phyloP scores from a whole-genome alignment of 2,113 vertebrate species.

The Crotalus horridus region DNA sequence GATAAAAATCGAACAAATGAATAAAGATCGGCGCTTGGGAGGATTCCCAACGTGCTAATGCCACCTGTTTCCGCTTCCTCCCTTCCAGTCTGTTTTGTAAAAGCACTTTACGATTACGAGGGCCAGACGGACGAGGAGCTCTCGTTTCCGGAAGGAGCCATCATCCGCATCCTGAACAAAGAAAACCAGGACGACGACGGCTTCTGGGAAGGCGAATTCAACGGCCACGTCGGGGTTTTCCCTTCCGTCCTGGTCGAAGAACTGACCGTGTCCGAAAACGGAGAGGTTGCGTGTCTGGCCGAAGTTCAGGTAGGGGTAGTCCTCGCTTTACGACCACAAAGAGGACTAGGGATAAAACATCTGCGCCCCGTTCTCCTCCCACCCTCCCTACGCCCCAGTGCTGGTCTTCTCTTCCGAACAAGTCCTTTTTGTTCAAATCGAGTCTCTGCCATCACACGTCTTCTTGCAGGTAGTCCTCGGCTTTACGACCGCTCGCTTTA shows the following conservation, averaged over 20 bases:
- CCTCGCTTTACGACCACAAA: no score
- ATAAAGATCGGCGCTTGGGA: no score
- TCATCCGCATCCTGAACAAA: conserved; percentile 94
- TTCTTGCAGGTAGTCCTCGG: no score
- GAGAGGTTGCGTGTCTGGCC: conserved; percentile 75
- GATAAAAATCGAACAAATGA: no score
- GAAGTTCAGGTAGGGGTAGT: conserved; percentile 65
- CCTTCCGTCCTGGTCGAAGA: conserved; percentile 95
- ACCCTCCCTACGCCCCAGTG: neutral
- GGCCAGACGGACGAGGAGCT: conserved; percentile 95
- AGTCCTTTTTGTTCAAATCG: no score
- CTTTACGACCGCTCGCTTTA: no score
- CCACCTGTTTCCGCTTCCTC: neutral
- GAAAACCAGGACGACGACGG: conserved; percentile 96
- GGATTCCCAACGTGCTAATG: neutral
- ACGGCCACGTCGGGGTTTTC: conserved; percentile 87
- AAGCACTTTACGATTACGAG: conserved; percentile 98
- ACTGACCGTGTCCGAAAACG: conserved; percentile 81
- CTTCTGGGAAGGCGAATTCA: conserved; percentile 98
- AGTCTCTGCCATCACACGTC: no score
- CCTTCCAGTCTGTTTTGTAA: conserved; percentile 84
- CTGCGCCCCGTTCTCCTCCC: no score
- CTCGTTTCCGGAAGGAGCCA: conserved; percentile 91
- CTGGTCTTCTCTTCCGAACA: neutral
- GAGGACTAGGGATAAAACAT: neutral